Conservation (phyloP, 2,113 vertebrate species). For the Melozone crissalis region DNA sequence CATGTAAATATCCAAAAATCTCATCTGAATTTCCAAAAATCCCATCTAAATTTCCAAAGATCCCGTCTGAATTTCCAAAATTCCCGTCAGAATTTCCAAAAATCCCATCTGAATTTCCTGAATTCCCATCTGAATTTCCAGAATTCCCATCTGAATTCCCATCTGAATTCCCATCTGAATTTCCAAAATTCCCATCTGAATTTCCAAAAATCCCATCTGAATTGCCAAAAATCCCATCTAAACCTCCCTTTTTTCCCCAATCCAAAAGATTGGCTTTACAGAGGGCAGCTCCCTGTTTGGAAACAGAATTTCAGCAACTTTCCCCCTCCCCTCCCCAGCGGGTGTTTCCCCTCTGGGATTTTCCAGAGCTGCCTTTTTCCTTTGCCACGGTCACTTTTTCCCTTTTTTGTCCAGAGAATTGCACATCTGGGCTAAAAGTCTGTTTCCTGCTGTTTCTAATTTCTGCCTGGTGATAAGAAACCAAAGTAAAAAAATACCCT, state of each 20-base stretch:
- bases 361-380: background rate
- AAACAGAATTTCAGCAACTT: background rate
- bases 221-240: background rate
- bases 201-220: too few species aligned
- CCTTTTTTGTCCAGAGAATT: background rate
- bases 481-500: background rate
- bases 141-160: too few species aligned
- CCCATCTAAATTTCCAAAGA: background rate
- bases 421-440: slow-evolving; percentile 33
- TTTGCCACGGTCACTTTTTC: background rate
- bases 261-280: background rate
- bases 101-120: background rate
- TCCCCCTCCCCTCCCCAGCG: background rate
- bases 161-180: too few species aligned
- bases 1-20: background rate
- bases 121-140: too few species aligned
- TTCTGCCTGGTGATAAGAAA: slow-evolving; percentile 52
- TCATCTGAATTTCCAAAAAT: background rate
- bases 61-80: background rate
- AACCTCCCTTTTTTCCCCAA: background rate
- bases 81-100: background rate
- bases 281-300: background rate
- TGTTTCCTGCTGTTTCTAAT: slow-evolving; percentile 69
- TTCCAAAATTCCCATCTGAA: too few species aligned
- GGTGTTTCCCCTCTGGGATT: background rate